These are phyloP conservation scores for Lepidochitona cinerea DNA, from an alignment of 2,888 invertebrate species.

Conservation along the genomic window DNA sequence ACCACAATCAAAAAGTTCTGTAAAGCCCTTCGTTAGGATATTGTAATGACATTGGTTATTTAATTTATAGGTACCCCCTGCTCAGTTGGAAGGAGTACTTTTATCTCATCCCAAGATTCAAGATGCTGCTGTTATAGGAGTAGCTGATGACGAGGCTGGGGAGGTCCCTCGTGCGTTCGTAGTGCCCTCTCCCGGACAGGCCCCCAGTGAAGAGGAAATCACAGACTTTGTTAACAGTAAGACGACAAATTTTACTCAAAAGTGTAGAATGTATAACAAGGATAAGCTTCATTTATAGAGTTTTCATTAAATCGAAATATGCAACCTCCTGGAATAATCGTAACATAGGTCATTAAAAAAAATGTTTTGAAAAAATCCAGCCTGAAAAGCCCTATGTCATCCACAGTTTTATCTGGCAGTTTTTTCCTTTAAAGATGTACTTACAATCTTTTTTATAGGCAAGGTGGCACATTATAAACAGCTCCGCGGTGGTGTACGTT, in stretches of 20 bases:
- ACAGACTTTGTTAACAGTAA: not conserved
- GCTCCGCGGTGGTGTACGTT: conserved; percentile 49
- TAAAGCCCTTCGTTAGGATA: not conserved
- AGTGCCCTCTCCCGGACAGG: not conserved
- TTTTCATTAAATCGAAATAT: no score
- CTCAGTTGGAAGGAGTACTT: not conserved
- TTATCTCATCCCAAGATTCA: not conserved
- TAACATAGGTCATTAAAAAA: no score
- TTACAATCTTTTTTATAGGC: conserved; percentile 44
- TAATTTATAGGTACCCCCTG: not conserved
- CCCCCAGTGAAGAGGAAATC: not conserved
- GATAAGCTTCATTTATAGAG: no score
- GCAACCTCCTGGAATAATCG: no score
- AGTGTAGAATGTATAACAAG: not conserved
- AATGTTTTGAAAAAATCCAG: not conserved
- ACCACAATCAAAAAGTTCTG: no score
- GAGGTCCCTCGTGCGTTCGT: conserved; percentile 2
- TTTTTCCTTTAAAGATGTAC: no score
- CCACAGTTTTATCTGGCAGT: no score
- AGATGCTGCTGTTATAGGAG: not conserved
- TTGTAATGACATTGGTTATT: no score
- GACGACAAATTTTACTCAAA: not conserved
- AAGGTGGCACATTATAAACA: conserved; percentile 49
- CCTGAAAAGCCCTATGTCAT: no score
- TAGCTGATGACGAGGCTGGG: not conserved